Evolutionary conservation across 2,888 invertebrate genomes (phyloP).

Genomic region (Oligia latruncula): DNA sequence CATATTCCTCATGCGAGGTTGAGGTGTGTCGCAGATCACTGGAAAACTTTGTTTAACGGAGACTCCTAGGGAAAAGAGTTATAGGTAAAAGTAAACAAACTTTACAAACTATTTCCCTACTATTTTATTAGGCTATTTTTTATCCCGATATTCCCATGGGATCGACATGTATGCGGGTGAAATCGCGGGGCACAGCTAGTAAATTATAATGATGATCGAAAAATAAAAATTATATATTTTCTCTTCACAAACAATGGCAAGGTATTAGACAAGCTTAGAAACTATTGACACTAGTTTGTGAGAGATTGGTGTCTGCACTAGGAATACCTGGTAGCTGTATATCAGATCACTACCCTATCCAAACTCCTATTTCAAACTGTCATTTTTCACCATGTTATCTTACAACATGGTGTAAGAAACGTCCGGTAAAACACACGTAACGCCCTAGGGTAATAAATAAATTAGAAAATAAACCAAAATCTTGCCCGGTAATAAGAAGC

Average conservation of each 20-base stretch:
- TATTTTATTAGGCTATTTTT: too few species aligned
- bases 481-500: constrained; percentile 28
- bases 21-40: constrained; percentile 27
- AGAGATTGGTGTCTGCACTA: background rate
- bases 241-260: background rate
- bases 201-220: too few species aligned
- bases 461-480: constrained; percentile 46
- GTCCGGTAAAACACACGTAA: background rate
- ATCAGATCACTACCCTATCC: background rate
- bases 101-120: background rate
- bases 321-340: background rate
- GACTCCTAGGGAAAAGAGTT: background rate
- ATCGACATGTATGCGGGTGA: too few species aligned
- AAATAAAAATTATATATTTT: too few species aligned
- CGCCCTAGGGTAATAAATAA: constrained; percentile 43
- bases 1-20: constrained; percentile 20
- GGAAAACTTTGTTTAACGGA: constrained; percentile 4
- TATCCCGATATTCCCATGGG: too few species aligned
- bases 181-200: too few species aligned
- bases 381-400: background rate
- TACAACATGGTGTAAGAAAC: background rate
- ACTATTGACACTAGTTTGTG: background rate
- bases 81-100: background rate
- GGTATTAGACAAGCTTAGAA: background rate
- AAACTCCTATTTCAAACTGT: background rate